A percentile compares a stretch with the other conserved stretches of the same genome.
phyloP scores from a whole-genome alignment of 1,140 invertebrate species.

The Camponotus pennsylvanicus region DNA sequence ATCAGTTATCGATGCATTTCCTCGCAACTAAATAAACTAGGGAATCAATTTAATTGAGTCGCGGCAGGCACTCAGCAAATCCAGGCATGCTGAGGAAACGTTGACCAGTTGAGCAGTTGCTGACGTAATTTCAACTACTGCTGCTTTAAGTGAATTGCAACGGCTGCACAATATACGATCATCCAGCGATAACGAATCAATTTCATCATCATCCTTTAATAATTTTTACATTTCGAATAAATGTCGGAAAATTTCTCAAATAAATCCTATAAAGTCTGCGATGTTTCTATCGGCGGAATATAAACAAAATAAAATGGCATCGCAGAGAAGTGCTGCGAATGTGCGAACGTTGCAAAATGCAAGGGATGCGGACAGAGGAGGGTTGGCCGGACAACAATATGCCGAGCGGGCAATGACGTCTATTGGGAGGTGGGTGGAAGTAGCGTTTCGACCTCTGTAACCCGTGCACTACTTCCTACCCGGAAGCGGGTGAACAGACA shows the following conservation, averaged over 20 bases:
- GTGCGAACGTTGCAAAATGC: slow-evolving; percentile 42
- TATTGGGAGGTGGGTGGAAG: slow-evolving; percentile 35
- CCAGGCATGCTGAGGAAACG: slow-evolving; percentile 62
- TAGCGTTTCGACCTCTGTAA: slow-evolving; percentile 57
- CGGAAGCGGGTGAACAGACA: slow-evolving; percentile 68
- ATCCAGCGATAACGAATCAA: background rate
- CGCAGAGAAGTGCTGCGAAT: background rate
- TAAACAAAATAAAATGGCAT: slow-evolving; percentile 38
- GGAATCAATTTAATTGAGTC: slow-evolving; percentile 49
- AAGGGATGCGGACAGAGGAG: slow-evolving; percentile 11
- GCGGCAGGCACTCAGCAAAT: slow-evolving; percentile 41
- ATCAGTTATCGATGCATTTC: slow-evolving; percentile 32
- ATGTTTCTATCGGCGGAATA: background rate
- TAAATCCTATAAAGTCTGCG: background rate
- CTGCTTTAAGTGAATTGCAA: background rate
- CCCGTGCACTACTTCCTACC: slow-evolving; percentile 65
- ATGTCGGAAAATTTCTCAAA: background rate
- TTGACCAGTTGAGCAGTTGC: slow-evolving; percentile 56
- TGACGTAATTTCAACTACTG: slow-evolving; percentile 74
- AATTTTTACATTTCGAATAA: slow-evolving; percentile 21
- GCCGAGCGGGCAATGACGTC: slow-evolving; percentile 65
- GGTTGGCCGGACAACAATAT: slow-evolving; percentile 54
- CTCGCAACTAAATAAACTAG: slow-evolving; percentile 50
- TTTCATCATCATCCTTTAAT: background rate
- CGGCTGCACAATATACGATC: background rate